Evolutionary conservation across 2,888 invertebrate species (phyloP).

Genomic region (Spilosoma lubricipeda): DNA sequence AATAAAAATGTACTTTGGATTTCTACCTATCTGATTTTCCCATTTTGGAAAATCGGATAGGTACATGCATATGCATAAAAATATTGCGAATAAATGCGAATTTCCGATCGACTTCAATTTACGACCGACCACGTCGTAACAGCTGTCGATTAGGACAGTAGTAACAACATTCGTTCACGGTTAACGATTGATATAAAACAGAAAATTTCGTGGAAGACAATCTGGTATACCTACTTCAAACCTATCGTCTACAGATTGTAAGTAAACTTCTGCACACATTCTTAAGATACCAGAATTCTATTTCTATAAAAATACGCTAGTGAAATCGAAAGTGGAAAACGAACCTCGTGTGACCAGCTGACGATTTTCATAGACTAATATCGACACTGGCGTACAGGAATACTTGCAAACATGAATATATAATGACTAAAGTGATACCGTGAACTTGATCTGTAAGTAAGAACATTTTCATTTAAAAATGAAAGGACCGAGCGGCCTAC

Average conservation of each 20-base stretch:
- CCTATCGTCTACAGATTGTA: neutral
- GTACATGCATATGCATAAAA: neutral
- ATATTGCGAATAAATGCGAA: neutral
- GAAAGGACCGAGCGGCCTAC: neutral
- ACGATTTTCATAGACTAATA: constrained; percentile 35
- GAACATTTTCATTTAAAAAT: neutral
- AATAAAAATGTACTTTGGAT: neutral
- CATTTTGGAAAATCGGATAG: neutral
- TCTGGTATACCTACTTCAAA: neutral
- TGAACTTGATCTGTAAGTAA: neutral
- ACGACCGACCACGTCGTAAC: neutral
- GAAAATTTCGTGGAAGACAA: neutral
- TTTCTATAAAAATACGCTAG: constrained; percentile 3
- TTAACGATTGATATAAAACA: constrained; percentile 8
- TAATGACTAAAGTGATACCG: constrained; percentile 25
- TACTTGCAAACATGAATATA: constrained; percentile 31
- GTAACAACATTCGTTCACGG: constrained; percentile 1
- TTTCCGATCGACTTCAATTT: neutral
- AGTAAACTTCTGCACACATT: neutral
- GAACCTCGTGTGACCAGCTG: constrained; percentile 29
- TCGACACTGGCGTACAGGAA: constrained; percentile 28
- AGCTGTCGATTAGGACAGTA: constrained; percentile 4
- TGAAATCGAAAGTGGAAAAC: constrained; percentile 19
- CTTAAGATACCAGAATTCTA: neutral
- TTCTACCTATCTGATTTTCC: too few relatives aligned